Base-by-base conservation (phyloP, 2,888 invertebrate genomes). In the Thecophora atra region DNA sequence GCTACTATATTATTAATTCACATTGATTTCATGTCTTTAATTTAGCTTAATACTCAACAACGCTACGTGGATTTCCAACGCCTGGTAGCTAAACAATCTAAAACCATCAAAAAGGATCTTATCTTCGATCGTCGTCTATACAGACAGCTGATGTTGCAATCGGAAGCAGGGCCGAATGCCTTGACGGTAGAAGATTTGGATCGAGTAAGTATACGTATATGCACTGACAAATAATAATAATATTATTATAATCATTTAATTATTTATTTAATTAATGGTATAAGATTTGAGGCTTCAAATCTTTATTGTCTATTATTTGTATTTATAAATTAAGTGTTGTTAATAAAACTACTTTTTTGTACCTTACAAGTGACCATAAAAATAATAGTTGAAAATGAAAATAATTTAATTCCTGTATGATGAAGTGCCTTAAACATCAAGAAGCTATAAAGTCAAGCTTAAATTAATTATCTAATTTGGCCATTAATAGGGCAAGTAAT, bases 31-130 rank as follows among this genome's bases (percentile, higher is more conserved):
- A 21, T 17, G 37, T 37, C 37, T 28, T 28, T 44, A 42, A 72
- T 72, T 7, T 52, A 95, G 95, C 84, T 95, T 76, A 92, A 93
- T 76, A 93, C 94, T 0, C 95, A 95, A 80, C 91, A 94, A 77
- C 88, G 91, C 11, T 94, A 94, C 86, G 93, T 95, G 0, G 91
- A 94, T 30, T 95, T 93, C 87, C 96, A 95, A 83, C 91, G 94
- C 62, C 91, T 92, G 17, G 89, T 95, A 0, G 94, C 93, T 89
- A 91, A 91, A 72, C 89, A 94, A 17, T 91, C 95, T 0, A 92
- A 91, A 76, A 89, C 90, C 77, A 89, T 95, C 21, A 92, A 93
- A 5, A 87, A 89, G 64, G 89, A 90, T 42, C 88, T 89, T 1
- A 89, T 94, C 73, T 88, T 91, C 13, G 94, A 96, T 86, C 89